Percentiles rank a stretch among this genome's conserved stretches.
These are phyloP conservation scores for Plectrocnemia conspersa DNA, from an alignment of 1,140 invertebrate genomes.

Conservation along the genomic window DNA sequence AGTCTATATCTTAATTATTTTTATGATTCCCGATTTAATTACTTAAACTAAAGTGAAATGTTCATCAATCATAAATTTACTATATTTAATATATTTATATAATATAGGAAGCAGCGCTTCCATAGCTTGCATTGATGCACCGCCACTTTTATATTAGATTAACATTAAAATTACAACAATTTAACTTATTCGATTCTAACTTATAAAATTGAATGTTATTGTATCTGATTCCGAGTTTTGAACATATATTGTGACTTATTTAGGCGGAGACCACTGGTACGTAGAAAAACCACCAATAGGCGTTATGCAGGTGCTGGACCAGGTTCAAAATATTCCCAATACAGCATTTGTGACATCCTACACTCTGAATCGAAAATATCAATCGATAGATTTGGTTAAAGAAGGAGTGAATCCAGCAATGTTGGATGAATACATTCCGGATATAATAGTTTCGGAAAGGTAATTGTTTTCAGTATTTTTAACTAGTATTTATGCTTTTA, in stretches of 20 bases:
- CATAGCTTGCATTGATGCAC: no score
- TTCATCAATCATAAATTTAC: not conserved
- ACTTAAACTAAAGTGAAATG: not conserved
- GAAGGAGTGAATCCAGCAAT: conserved; percentile 37
- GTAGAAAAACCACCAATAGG: conserved; percentile 40
- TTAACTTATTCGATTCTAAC: not conserved
- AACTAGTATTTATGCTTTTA: not conserved
- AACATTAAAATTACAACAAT: not conserved
- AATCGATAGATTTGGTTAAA: conserved; percentile 36
- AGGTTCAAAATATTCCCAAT: conserved; percentile 36
- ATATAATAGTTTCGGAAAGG: conserved; percentile 42
- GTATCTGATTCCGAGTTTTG: not conserved
- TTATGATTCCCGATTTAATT: no score
- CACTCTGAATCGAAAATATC: conserved; percentile 37
- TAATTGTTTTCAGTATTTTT: conserved; percentile 7
- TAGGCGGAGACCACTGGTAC: conserved; percentile 39
- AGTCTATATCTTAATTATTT: no score
- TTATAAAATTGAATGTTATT: not conserved
- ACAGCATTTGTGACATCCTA: conserved; percentile 46
- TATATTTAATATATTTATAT: conserved; percentile 2
- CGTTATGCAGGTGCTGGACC: conserved; percentile 28
- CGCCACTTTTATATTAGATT: not conserved
- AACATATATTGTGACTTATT: conserved; percentile 3
- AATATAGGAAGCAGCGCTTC: not conserved
- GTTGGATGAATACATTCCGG: conserved; percentile 39